Base-by-base conservation (phyloP, 2,113 vertebrate genomes). In the Regulus satrapa region DNA sequence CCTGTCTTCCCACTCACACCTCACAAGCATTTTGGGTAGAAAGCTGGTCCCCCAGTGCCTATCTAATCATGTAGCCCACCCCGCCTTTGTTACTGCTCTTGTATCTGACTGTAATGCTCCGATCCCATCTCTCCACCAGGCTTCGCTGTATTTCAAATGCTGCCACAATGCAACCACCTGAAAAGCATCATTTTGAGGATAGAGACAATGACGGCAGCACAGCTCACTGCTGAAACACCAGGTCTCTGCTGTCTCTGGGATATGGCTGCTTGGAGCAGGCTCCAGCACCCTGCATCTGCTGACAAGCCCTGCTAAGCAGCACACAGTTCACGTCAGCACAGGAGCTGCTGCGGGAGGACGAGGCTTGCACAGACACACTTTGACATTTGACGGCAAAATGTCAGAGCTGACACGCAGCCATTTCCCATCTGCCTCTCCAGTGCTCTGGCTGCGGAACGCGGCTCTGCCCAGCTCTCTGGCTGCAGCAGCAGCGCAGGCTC, bases 301-400 rank as follows among this genome's bases (percentile, higher is more conserved):
- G 55, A 23, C 73, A 77, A 69, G 28, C 36, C 48, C 45, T 4
- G 34, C 52, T 14, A 25, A 92, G 73, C 63, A 48, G 26, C 48
- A 28, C 48, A 14, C n/a, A 11, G 26, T 18, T 49, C 66, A 20
- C 2, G 0, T 19, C 31, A 43, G 40, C 20, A 41, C 83, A 83
- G 88, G n/a, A n/a, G 79, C 83, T 59, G 83, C 80, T 86, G 92
- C 63, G 80, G 92, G 83, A 96, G 68, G 83, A 71, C n/a, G 16
- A 45, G 64, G 43, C 58, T 81, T 45, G 28, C 72, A 71, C 28
- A 81, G 82, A 78, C 74, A 85, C 92, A 92, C 49, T 64, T 25
- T 82, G 90, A 79, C 88, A 95, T 91, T 91, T 81, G 83, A 90
- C 68, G 16, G 80, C 55, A 67, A 92, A 94, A 94, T 59, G 56